phyloP scores from a whole-genome alignment of 1,140 invertebrate genomes.

The Triops cancriformis region DNA sequence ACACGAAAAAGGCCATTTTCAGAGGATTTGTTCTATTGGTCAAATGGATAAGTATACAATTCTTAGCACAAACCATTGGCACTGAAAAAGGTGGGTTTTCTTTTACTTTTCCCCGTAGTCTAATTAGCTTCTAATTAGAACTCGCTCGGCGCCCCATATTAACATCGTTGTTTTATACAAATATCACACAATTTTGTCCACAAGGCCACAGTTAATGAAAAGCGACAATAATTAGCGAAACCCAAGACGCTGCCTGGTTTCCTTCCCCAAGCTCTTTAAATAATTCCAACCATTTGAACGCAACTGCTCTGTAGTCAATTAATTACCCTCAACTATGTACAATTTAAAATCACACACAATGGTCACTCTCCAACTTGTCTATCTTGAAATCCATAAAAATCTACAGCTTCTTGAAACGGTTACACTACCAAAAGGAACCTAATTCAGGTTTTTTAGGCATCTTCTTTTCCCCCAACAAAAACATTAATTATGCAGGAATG shows the following conservation, averaged over 20 bases:
- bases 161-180: not conserved
- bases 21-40: not conserved
- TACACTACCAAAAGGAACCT: too few species aligned
- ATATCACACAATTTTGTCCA: not conserved
- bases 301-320: not conserved
- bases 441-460: not conserved
- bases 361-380: not conserved
- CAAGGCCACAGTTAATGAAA: not conserved
- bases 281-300: not conserved
- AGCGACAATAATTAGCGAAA: not conserved
- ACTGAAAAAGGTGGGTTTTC: not conserved
- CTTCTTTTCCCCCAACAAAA: not conserved
- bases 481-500: conserved; percentile 8
- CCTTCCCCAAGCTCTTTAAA: not conserved
- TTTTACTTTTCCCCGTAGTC: not conserved
- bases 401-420: too few species aligned
- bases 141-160: not conserved
- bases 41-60: not conserved
- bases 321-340: not conserved
- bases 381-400: too few species aligned
- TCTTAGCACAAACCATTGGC: not conserved
- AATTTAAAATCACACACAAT: not conserved
- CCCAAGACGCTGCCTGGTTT: not conserved
- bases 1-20: not conserved
- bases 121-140: too few species aligned